A percentile compares a stretch with the other conserved stretches of the same genome.
Conservation (phyloP, 2,113 vertebrate species). For the Nematolebias whitei region DNA sequence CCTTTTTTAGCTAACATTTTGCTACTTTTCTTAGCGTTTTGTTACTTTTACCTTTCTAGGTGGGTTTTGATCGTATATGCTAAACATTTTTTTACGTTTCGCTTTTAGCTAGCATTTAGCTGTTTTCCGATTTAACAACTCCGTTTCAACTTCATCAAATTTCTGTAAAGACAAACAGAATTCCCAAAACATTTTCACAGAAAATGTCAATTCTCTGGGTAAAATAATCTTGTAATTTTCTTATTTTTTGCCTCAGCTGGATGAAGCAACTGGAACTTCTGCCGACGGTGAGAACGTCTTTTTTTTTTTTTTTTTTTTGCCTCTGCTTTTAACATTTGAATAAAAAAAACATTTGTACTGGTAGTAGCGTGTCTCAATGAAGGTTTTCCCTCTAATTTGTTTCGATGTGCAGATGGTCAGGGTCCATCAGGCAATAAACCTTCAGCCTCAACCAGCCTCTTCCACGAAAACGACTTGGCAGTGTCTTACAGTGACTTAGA, state of each 20-base stretch:
- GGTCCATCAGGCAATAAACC: constrained; percentile 87
- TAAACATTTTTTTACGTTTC: too few species aligned
- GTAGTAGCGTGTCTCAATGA: background rate
- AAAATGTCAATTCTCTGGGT: too few species aligned
- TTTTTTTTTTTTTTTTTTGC: too few species aligned
- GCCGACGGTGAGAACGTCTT: constrained; percentile 84
- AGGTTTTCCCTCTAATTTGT: constrained; percentile 2
- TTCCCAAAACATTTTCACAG: too few species aligned
- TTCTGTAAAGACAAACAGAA: too few species aligned
- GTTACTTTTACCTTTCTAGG: too few species aligned
- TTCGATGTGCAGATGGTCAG: constrained; percentile 82
- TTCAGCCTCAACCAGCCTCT: constrained; percentile 89
- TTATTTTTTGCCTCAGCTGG: constrained; percentile 74
- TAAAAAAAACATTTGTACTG: background rate
- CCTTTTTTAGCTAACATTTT: too few species aligned
- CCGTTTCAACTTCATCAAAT: too few species aligned
- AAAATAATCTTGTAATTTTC: background rate
- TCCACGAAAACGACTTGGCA: constrained; percentile 89
- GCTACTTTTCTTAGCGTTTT: too few species aligned
- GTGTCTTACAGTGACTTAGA: constrained; percentile 93
- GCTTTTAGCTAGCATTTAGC: too few species aligned
- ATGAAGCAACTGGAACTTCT: constrained; percentile 84
- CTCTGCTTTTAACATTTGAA: constrained; percentile 5
- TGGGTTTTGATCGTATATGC: too few species aligned
- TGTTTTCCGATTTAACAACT: too few species aligned